A percentile compares a stretch with the other conserved stretches of the same genome.
Conservation (phyloP, 2,113 vertebrate genomes). For the Chinchilla lanigera region DNA sequence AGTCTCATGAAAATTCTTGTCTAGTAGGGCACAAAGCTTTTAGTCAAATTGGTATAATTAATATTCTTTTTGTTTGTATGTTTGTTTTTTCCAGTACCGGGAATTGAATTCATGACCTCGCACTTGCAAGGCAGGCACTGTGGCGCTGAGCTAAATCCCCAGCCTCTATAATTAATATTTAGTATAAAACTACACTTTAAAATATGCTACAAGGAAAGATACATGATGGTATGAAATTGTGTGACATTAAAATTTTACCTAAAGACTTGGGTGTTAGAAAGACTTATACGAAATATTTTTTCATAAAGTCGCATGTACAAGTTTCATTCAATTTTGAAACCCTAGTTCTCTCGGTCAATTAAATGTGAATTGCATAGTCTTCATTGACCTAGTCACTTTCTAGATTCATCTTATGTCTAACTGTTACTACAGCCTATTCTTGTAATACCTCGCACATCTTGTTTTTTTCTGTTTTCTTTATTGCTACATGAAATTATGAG, state of each 20-base stretch:
- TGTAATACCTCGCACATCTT: background rate
- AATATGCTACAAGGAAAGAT: background rate
- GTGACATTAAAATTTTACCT: background rate
- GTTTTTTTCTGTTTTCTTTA: background rate
- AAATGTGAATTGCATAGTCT: conserved; percentile 14
- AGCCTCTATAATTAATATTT: background rate
- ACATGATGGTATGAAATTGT: background rate
- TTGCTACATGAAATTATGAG: background rate
- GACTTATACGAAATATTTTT: background rate
- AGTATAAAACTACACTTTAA: conserved; percentile 2
- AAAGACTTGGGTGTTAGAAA: background rate
- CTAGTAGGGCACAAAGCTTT: background rate
- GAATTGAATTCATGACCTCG: too few relatives aligned
- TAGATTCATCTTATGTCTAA: background rate
- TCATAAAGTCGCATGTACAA: background rate
- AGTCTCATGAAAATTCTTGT: background rate
- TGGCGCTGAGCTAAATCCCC: too few relatives aligned
- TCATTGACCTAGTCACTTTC: background rate
- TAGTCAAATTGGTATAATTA: background rate
- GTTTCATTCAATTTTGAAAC: background rate
- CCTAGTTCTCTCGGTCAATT: background rate
- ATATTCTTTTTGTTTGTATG: too few relatives aligned
- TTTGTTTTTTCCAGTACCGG: too few relatives aligned
- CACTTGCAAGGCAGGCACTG: too few relatives aligned
- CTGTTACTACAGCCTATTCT: background rate